Conservation (phyloP, 2,797 vertebrate genomes). For the Pangasius sanitwongsei region DNA sequence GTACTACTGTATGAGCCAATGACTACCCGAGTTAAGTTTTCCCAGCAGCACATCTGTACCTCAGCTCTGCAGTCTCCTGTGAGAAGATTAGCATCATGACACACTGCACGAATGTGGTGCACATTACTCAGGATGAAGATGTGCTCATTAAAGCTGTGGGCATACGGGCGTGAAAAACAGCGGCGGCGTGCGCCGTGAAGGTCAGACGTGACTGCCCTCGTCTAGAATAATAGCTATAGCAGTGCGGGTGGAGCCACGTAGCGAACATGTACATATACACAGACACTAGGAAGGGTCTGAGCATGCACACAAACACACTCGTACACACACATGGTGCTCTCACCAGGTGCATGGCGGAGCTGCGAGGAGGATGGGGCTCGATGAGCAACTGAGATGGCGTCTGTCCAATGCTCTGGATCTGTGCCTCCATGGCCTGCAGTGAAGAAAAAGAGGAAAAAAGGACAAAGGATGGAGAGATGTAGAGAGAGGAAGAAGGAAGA, state of each 20-base stretch:
- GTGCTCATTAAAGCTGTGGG: conserved; percentile 22
- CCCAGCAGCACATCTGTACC: conserved; percentile 34
- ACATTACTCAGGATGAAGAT: conserved; percentile 46
- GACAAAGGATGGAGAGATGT: conserved; percentile 24
- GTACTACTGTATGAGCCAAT: neutral
- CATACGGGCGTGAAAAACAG: conserved; percentile 44
- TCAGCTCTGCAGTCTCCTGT: conserved; percentile 23
- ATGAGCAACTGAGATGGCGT: conserved; percentile 99
- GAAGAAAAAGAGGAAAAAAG: conserved; percentile 61
- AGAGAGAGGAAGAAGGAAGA: conserved; percentile 33
- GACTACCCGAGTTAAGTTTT: conserved; percentile 21
- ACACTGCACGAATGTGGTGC: conserved; percentile 8
- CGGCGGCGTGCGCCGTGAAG: conserved; percentile 24
- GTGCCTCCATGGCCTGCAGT: conserved; percentile 94
- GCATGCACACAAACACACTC: conserved; percentile 35
- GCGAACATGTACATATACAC: conserved; percentile 27
- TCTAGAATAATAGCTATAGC: conserved; percentile 41
- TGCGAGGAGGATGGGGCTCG: conserved; percentile 98
- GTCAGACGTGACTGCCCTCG: conserved; percentile 51
- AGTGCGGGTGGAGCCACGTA: conserved; percentile 28
- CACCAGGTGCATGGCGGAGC: conserved; percentile 99
- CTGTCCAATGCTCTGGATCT: conserved; percentile 99
- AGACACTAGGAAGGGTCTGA: conserved; percentile 40
- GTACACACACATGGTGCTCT: conserved; percentile 68
- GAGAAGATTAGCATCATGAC: conserved; percentile 20